Percentiles rank a stretch among this genome's conserved stretches.
phyloP scores from a whole-genome alignment of 2,888 invertebrate species.

The Agrotis ipsilon region DNA sequence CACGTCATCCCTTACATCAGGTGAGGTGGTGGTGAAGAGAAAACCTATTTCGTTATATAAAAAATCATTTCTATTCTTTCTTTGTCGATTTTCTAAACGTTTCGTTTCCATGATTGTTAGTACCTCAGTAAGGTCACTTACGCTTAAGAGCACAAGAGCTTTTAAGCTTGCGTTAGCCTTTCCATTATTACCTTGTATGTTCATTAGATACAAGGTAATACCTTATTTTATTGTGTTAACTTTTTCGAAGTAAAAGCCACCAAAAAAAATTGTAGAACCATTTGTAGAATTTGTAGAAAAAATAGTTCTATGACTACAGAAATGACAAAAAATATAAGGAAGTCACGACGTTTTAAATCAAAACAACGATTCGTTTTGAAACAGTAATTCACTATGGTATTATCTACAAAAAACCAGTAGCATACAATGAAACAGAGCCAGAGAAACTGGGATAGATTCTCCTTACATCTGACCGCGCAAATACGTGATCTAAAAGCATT shows the following conservation, averaged over 20 bases:
- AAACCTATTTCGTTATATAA: no score
- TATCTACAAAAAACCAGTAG: slow-evolving; percentile 31
- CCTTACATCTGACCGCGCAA: slow-evolving; percentile 66
- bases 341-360: slow-evolving; percentile 18
- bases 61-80: neutral
- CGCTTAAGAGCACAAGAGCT: neutral
- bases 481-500: slow-evolving; percentile 69
- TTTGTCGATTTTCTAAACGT: neutral
- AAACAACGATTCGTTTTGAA: slow-evolving; percentile 12
- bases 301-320: slow-evolving; percentile 13
- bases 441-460: slow-evolving; percentile 42
- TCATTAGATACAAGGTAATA: neutral
- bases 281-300: no score
- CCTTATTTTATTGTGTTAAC: neutral
- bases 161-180: neutral
- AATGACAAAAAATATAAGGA: slow-evolving; percentile 15
- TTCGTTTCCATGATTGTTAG: neutral
- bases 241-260: neutral
- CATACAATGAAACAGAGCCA: slow-evolving; percentile 21
- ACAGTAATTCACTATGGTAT: neutral
- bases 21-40: no score
- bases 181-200: neutral
- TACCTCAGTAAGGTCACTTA: neutral
- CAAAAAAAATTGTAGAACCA: neutral
- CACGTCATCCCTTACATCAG: no score